phyloP scores from a whole-genome alignment of 1,140 invertebrate species.

The Helicoverpa zea region DNA sequence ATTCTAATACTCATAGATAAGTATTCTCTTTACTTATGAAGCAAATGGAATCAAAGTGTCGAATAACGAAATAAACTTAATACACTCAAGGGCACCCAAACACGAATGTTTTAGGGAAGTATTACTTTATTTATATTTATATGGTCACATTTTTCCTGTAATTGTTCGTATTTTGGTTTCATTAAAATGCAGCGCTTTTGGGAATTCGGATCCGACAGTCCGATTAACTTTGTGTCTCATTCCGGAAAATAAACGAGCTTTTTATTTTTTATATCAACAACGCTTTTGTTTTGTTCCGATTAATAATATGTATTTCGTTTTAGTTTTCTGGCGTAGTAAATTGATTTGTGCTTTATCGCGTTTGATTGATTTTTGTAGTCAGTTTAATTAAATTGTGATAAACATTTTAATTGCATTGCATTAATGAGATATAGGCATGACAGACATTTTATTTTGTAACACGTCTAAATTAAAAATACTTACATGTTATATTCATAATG shows the following conservation, averaged over 20 bases:
- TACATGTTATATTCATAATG: not conserved
- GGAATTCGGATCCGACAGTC: conserved; percentile 16
- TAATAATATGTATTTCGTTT: conserved; percentile 10
- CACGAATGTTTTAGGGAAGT: too few relatives aligned
- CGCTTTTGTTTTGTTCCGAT: not conserved
- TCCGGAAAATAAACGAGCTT: conserved; percentile 8
- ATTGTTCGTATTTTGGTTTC: not conserved
- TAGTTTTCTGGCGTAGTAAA: not conserved
- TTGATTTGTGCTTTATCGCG: not conserved
- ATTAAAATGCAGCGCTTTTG: conserved; percentile 22
- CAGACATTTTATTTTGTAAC: too few relatives aligned
- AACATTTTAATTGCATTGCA: not conserved
- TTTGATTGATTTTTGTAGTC: not conserved
- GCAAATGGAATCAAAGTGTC: too few relatives aligned
- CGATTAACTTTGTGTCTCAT: conserved; percentile 24
- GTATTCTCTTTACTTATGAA: too few relatives aligned
- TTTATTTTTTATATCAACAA: conserved; percentile 9
- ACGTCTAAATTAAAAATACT: too few relatives aligned
- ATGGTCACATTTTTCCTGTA: not conserved
- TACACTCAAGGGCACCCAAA: too few relatives aligned
- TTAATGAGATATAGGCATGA: not conserved
- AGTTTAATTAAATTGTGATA: not conserved
- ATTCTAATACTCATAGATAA: too few relatives aligned
- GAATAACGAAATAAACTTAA: too few relatives aligned
- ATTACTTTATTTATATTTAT: too few relatives aligned